These are phyloP conservation scores for Gari tellinella DNA, from an alignment of 2,888 invertebrate species.

Conservation along the genomic window DNA sequence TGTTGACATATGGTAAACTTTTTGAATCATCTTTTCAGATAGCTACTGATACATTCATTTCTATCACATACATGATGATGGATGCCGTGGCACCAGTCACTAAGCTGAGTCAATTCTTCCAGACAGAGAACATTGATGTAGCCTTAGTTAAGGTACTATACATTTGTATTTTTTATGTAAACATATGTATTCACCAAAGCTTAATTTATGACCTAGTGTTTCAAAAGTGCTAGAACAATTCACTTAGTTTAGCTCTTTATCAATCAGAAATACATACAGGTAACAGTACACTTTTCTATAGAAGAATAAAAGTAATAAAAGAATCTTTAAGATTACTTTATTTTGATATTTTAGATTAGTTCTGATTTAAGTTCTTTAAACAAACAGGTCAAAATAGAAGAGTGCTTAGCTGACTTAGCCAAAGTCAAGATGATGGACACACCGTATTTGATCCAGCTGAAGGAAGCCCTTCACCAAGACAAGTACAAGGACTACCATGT, in stretches of 20 bases:
- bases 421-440: slow-evolving; percentile 22
- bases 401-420: slow-evolving; percentile 23
- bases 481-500: slow-evolving; percentile 30
- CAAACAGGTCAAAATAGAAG: slow-evolving; percentile 36
- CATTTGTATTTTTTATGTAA: no score
- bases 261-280: no score
- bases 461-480: slow-evolving; percentile 15
- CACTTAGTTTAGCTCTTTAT: not conserved
- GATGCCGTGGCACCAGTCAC: slow-evolving; percentile 55
- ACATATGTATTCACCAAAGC: not conserved
- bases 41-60: slow-evolving; percentile 29
- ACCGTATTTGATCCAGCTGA: slow-evolving; percentile 3
- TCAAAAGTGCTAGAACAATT: not conserved
- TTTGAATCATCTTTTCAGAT: slow-evolving; percentile 16
- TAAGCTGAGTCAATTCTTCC: slow-evolving; percentile 46
- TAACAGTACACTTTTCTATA: no score
- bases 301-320: not conserved
- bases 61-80: slow-evolving; percentile 43
- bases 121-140: slow-evolving; percentile 54
- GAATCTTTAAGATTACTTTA: not conserved
- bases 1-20: not conserved
- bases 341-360: not conserved
- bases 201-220: not conserved
- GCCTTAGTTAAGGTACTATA: slow-evolving; percentile 40
- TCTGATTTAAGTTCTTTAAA: not conserved